Evolutionary conservation across 1,140 invertebrate genomes (phyloP).

Genomic region (Drosophila pruinosa): DNA sequence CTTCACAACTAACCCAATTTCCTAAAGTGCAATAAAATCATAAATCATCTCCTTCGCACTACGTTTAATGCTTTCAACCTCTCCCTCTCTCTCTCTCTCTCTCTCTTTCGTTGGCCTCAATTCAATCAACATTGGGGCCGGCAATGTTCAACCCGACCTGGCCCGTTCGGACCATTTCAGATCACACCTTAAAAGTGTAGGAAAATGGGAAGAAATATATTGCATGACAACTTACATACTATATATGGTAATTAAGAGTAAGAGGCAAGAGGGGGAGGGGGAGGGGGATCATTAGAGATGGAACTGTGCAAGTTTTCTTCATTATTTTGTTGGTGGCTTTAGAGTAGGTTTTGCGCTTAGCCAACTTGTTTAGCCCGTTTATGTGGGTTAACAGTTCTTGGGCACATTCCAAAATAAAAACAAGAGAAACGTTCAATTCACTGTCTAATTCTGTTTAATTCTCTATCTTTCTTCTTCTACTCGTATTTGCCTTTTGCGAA

Average conservation of each 20-base stretch:
- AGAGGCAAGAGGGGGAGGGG: slow-evolving; percentile 42
- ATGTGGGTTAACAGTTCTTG: slow-evolving; percentile 74
- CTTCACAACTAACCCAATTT: background rate
- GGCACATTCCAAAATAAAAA: slow-evolving; percentile 37
- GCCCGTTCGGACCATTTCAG: background rate
- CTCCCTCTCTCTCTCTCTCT: background rate
- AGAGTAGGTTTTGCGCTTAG: slow-evolving; percentile 12
- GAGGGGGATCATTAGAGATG: background rate
- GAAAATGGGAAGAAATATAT: slow-evolving; percentile 35
- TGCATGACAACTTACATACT: slow-evolving; percentile 53
- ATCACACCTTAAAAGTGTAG: slow-evolving; percentile 16
- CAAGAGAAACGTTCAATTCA: background rate
- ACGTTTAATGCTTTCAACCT: background rate
- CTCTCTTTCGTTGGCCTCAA: background rate
- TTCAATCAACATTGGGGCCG: slow-evolving; percentile 5
- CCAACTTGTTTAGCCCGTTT: slow-evolving; percentile 42
- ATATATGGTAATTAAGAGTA: slow-evolving; percentile 67
- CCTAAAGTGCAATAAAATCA: background rate
- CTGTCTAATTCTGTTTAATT: background rate
- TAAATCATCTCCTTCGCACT: background rate
- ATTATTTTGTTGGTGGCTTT: slow-evolving; percentile 44
- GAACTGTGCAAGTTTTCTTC: slow-evolving; percentile 34
- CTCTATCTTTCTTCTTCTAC: background rate
- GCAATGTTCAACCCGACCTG: background rate
- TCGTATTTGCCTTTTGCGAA: slow-evolving; percentile 1